These are phyloP conservation scores for Aphis gossypii DNA, from an alignment of 1,140 invertebrate genomes.

Conservation along the genomic window DNA sequence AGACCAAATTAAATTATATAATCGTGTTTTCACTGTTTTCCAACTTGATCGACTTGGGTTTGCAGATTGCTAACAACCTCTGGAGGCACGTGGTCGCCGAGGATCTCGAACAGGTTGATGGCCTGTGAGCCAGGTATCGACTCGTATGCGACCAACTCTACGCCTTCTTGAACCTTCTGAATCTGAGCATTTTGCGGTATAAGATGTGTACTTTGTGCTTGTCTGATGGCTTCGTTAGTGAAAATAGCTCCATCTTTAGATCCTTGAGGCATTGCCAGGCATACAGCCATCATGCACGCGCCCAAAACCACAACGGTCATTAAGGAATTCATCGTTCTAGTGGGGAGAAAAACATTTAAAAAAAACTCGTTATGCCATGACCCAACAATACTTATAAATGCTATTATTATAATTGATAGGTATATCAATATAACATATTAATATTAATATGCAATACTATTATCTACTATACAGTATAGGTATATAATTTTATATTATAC, in stretches of 20 bases:
- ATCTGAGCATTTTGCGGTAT: slow-evolving; percentile 86
- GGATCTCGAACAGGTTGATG: slow-evolving; percentile 80
- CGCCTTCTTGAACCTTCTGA: slow-evolving; percentile 84
- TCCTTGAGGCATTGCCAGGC: slow-evolving; percentile 68
- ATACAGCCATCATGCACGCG: slow-evolving; percentile 38
- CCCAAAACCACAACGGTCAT: slow-evolving; percentile 35
- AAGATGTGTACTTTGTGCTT: slow-evolving; percentile 81
- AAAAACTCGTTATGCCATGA: not conserved
- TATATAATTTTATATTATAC: not conserved
- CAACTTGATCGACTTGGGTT: slow-evolving; percentile 80
- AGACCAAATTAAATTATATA: not conserved
- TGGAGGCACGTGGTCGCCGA: slow-evolving; percentile 80
- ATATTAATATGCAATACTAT: not conserved
- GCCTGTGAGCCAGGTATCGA: slow-evolving; percentile 82
- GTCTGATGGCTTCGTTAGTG: slow-evolving; percentile 83
- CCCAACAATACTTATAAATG: not conserved
- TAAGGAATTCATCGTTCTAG: slow-evolving; percentile 32
- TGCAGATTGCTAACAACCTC: slow-evolving; percentile 88
- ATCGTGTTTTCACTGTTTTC: slow-evolving; percentile 62
- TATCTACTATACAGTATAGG: not conserved
- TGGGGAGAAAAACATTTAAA: not conserved
- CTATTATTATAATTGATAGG: not conserved
- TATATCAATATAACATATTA: not conserved
- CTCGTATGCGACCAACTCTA: slow-evolving; percentile 82
- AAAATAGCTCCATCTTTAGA: slow-evolving; percentile 77